Percentiles rank a stretch among this genome's conserved stretches.
phyloP scores from a whole-genome alignment of 2,113 vertebrate genomes.

The Alethe castanea region DNA sequence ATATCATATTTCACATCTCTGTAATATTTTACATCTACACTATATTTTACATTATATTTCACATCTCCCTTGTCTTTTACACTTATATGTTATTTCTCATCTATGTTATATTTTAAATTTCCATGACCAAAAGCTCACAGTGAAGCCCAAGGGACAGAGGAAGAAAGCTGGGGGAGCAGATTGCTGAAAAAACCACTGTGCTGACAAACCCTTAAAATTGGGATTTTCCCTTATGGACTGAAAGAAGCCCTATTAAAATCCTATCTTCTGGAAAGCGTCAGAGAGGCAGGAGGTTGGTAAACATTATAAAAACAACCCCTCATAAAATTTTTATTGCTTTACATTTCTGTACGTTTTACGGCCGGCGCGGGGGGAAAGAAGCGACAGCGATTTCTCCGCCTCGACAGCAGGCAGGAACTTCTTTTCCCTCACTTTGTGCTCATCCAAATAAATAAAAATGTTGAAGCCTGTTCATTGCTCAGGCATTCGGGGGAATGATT shows the following conservation, averaged over 20 bases:
- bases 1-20: not conserved
- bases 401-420: not conserved
- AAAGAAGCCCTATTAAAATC: slow-evolving; percentile 41
- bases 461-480: not conserved
- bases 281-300: slow-evolving; percentile 45
- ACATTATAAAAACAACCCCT: slow-evolving; percentile 35
- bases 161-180: not conserved
- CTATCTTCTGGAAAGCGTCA: slow-evolving; percentile 54
- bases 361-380: not conserved
- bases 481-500: not conserved
- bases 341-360: slow-evolving; percentile 58
- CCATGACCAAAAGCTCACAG: not conserved
- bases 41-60: not conserved
- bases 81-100: not conserved
- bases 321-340: slow-evolving; percentile 31
- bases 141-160: not conserved
- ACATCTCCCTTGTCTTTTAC: not conserved
- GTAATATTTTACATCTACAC: not conserved
- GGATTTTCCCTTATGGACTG: not conserved
- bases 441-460: slow-evolving; percentile 49
- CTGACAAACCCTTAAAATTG: not conserved
- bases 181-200: not conserved
- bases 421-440: not conserved
- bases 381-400: not conserved
- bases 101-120: not conserved